Base-by-base conservation (phyloP, 2,888 invertebrate genomes). In the Allygus modestus region DNA sequence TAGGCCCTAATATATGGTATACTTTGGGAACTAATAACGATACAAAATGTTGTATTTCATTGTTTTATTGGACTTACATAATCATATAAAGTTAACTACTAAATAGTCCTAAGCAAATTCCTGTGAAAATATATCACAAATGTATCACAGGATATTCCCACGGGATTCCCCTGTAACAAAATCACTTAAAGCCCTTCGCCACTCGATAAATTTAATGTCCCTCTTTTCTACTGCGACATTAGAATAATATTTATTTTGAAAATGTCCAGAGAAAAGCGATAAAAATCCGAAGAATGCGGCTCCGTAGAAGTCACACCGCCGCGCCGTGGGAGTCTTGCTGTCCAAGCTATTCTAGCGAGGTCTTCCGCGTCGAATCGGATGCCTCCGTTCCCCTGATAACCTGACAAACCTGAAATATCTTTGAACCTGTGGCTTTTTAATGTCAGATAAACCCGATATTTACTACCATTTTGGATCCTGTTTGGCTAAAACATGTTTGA, bases 261-360 rank as follows among this genome's bases (percentile, higher is more conserved):
- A 15, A 11, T 65, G 5, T 65, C 31, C 15, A 28, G 28, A 28
- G 26, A 65, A 20, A 31, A 17, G 31, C 31, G 31, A 65, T 65
- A 65, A 65, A 65, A 28, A 26, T 65, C 31, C 65, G 15, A 65
- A 65, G 65, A 65, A 65, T 65, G 65, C 17, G 20, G 65, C 65
- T 28, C 58, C 26, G 26, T 65, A n/a, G 54, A 23, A 54, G 65
- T 31, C 28, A 9, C 58, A 23, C 23, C 58, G 31, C 31, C 28
- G 15, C 65, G 28, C 7, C 28, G 65, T 31, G 65, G 65, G 65
- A 31, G 65, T 65, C 31, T 65, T 1, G 58, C 20, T 4, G 20
- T 12, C 23, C n/a, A n/a, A n/a, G 17, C 51, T 7, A 17, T 17
- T 7, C 51, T 51, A 4, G 51, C n/a, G 9, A 11, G 51, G 17